Evolutionary conservation across 2,113 vertebrate species (phyloP).

Genomic region (Ptilonorhynchus violaceus): DNA sequence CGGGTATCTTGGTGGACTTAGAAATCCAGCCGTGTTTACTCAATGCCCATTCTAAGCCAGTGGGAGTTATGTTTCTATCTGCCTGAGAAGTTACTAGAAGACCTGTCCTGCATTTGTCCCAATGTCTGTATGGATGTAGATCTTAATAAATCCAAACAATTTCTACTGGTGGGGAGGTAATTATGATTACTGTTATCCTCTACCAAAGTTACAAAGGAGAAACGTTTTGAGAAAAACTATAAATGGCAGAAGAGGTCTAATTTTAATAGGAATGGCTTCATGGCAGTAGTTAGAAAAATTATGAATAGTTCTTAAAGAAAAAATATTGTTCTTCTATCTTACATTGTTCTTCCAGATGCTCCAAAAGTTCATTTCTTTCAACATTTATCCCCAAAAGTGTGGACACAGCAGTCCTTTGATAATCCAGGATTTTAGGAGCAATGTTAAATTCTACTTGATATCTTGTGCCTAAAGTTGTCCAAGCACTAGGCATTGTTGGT

Average conservation of each 20-base stretch:
- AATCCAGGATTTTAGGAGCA: background rate
- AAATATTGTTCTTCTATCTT: background rate
- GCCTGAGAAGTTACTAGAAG: background rate
- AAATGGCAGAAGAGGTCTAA: background rate
- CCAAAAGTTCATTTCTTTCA: background rate
- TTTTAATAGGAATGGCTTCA: background rate
- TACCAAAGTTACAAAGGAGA: background rate
- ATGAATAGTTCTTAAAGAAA: background rate
- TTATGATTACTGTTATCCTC: background rate
- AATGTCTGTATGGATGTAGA: background rate
- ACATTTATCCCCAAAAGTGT: background rate
- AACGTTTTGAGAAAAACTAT: background rate
- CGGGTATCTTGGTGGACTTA: background rate
- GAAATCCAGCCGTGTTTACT: background rate
- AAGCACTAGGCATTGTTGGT: background rate
- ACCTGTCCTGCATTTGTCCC: background rate
- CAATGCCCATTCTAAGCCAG: background rate
- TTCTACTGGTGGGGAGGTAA: background rate
- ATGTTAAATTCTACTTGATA: background rate
- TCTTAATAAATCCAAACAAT: background rate
- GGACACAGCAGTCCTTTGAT: background rate
- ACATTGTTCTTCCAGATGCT: background rate
- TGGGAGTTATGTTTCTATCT: background rate
- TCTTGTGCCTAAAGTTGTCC: background rate
- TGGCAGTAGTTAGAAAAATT: background rate